A percentile compares a stretch with the other conserved stretches of the same genome.
Evolutionary conservation across 2,888 invertebrate genomes (phyloP).

Genomic region (Barypeithes pellucidus): DNA sequence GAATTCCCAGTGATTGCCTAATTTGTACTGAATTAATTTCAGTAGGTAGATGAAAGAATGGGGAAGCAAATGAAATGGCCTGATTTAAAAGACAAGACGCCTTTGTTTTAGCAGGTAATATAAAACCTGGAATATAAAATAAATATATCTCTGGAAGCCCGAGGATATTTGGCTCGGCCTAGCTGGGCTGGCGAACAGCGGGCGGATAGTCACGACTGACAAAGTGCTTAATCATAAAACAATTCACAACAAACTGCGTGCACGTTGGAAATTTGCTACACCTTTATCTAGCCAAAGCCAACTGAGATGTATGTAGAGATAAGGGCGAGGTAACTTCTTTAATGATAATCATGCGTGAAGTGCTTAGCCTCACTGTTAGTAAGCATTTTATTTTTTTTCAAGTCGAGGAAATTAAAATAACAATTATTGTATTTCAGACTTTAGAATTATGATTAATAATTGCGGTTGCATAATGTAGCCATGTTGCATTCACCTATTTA

Average conservation of each 20-base stretch:
- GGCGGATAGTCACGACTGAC: constrained; percentile 63
- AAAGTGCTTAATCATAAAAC: constrained; percentile 65
- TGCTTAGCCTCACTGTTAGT: constrained; percentile 40
- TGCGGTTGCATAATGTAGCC: constrained; percentile 32
- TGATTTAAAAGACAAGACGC: constrained; percentile 45
- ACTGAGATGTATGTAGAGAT: constrained; percentile 54
- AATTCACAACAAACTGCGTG: constrained; percentile 60
- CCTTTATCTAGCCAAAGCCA: constrained; percentile 51
- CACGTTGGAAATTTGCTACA: constrained; percentile 57
- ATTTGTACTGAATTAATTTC: constrained; percentile 3
- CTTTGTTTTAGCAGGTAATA: constrained; percentile 57
- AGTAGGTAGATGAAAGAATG: constrained; percentile 6
- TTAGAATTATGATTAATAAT: constrained; percentile 22
- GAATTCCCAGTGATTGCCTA: not conserved
- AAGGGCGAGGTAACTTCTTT: constrained; percentile 56
- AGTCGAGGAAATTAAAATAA: not conserved
- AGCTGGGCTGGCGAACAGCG: constrained; percentile 51
- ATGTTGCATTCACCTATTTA: constrained; percentile 40
- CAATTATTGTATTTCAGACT: constrained; percentile 17
- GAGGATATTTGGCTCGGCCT: constrained; percentile 60
- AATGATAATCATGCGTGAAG: constrained; percentile 56
- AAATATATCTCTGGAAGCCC: constrained; percentile 63
- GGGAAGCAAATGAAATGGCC: constrained; percentile 26
- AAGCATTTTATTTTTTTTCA: constrained; percentile 10
- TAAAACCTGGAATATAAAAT: constrained; percentile 62